phyloP scores from a whole-genome alignment of 2,113 vertebrate species.

The Vombatus ursinus region DNA sequence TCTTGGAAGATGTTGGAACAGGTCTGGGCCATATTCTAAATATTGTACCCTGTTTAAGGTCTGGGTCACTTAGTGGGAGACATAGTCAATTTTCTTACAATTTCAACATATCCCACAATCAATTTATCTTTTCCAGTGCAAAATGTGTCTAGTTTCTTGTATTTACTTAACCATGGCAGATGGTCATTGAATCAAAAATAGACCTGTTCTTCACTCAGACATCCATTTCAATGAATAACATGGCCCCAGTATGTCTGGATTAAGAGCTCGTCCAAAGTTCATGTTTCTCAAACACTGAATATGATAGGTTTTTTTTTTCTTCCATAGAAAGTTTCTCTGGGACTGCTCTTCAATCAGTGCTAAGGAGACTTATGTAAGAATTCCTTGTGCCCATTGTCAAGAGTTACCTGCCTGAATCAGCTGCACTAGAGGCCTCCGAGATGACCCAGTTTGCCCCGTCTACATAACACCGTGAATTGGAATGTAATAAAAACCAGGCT shows the following conservation, averaged over 20 bases:
- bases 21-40: neutral
- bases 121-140: conserved; percentile 47
- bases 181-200: neutral
- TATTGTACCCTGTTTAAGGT: neutral
- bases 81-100: neutral
- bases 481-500: conserved; percentile 75
- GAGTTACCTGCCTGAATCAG: neutral
- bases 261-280: conserved; percentile 42
- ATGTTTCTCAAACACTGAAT: conserved; percentile 57
- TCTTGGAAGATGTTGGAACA: neutral
- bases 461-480: conserved; percentile 58
- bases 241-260: neutral
- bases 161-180: conserved; percentile 31
- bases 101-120: neutral
- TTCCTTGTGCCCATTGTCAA: conserved; percentile 56
- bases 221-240: neutral
- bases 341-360: conserved; percentile 52
- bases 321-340: conserved; percentile 57
- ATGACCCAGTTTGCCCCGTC: neutral
- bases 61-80: accelerated
- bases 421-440: neutral
- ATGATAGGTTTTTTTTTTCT: neutral
- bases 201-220: neutral
- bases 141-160: neutral
- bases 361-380: conserved; percentile 45